phyloP scores from a whole-genome alignment of 2,113 vertebrate species.

The Pycnonotus jocosus region DNA sequence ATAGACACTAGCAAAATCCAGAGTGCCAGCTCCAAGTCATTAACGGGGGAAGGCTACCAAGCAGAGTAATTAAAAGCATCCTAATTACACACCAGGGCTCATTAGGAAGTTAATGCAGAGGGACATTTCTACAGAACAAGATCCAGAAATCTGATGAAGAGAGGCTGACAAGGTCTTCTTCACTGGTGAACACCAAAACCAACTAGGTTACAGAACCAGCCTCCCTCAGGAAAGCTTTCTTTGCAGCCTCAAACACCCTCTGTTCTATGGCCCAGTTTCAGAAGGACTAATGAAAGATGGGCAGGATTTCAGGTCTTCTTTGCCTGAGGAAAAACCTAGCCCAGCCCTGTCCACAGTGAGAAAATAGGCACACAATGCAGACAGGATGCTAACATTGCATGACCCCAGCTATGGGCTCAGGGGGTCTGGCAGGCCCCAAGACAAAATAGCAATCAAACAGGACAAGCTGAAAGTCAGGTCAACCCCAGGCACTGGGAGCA shows the following conservation, averaged over 20 bases:
- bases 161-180: background rate
- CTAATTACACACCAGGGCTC: background rate
- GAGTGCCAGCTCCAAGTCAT: background rate
- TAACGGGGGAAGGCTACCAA: background rate
- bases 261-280: background rate
- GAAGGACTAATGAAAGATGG: conserved; percentile 12
- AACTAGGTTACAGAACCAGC: background rate
- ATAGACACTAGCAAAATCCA: background rate
- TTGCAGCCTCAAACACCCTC: background rate
- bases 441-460: background rate
- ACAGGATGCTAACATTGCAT: background rate
- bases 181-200: background rate
- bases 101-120: background rate
- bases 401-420: background rate
- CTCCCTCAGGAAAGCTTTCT: background rate
- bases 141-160: background rate
- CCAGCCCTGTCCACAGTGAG: fast-evolving
- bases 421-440: background rate
- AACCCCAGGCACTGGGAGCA: background rate
- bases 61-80: conserved; percentile 31
- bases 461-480: background rate
- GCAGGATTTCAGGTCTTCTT: background rate
- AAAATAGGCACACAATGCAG: background rate
- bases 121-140: background rate
- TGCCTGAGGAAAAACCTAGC: background rate